Conservation (phyloP, 2,797 vertebrate genomes). For the Xiphorhynchus erythropygius region DNA sequence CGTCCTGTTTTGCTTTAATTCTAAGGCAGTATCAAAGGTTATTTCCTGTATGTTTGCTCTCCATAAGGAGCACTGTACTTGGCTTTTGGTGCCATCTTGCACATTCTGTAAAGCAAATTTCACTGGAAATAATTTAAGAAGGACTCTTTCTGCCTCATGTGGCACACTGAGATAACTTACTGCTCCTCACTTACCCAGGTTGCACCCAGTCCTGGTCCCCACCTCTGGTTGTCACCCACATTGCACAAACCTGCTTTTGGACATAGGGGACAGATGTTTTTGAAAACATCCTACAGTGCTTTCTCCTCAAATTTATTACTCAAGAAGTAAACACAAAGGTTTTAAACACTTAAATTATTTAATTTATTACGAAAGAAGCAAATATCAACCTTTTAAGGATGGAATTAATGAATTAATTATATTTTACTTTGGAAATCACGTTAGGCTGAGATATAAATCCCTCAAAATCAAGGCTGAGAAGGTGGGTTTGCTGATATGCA, state of each 20-base stretch:
- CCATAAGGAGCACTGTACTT: neutral
- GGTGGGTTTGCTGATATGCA: neutral
- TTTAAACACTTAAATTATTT: neutral
- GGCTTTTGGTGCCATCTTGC: neutral
- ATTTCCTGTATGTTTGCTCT: neutral
- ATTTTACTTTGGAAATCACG: neutral
- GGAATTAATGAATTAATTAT: neutral
- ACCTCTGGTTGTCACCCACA: neutral
- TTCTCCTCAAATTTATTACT: neutral
- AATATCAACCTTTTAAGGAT: neutral
- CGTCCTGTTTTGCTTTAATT: conserved; percentile 41
- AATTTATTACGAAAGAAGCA: neutral
- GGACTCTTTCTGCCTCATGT: neutral
- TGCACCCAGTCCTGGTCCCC: neutral
- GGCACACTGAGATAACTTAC: neutral
- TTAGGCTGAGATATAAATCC: neutral
- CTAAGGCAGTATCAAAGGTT: neutral
- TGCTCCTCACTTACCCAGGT: neutral
- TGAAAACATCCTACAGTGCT: neutral
- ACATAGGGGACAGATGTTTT: neutral
- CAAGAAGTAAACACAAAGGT: neutral
- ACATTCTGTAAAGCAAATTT: neutral
- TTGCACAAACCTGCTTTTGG: neutral
- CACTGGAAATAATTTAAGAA: neutral
- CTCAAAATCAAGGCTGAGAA: neutral